Base-by-base conservation (phyloP, 2,113 vertebrate genomes). In the Erythrocercus mccallii region DNA sequence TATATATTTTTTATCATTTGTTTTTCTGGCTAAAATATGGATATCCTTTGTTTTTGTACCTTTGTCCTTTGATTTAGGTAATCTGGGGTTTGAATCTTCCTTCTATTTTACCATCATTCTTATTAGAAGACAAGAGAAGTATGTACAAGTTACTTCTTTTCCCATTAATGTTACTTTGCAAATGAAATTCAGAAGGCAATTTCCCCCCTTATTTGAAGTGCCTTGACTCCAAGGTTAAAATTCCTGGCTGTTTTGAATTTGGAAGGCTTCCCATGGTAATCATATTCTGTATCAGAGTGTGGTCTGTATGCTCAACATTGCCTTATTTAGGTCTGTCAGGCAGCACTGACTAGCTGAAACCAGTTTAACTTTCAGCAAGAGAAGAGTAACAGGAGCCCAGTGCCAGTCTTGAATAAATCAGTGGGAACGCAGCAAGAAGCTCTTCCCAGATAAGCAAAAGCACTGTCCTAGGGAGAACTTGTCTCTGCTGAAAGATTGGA, bases 201-300 rank as follows among this genome's bases (percentile, higher is more conserved):
- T 38, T 19, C 23, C 48, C 42, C 27, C 54, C 47, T 76, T 80
- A 60, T 64, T 92, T 86, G 66, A 91, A 60, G 13, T 89, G 72
- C 72, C 60, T 97, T 97, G 94, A 90, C 94, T 97, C 81, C 83
- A 83, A 84, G 62, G 84, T 95, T 95, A 71, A 94, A 94, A 97
- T 96, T 97, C 83, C 91, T 95, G 82, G 10, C 82, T 96, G 92
- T 94, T 95, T 96, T 1, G 1, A 93, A 80, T 95, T 95, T 97
- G 95, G 94, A 95, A 90, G 45, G 8, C 54, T 93, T 96, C 95
- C 97, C 91, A 73, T 86, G 31, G 31, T 72, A 94, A 96, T 94
- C 88, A 47, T 90, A 72, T 81, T 86, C 86, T 85, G 10, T 72
- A 89, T 90, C 81, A 76, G 90, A 96, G 76, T 93, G 87, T 86